Evolutionary conservation across 2,888 invertebrate genomes (phyloP).

Genomic region (Tenthredo distinguenda): DNA sequence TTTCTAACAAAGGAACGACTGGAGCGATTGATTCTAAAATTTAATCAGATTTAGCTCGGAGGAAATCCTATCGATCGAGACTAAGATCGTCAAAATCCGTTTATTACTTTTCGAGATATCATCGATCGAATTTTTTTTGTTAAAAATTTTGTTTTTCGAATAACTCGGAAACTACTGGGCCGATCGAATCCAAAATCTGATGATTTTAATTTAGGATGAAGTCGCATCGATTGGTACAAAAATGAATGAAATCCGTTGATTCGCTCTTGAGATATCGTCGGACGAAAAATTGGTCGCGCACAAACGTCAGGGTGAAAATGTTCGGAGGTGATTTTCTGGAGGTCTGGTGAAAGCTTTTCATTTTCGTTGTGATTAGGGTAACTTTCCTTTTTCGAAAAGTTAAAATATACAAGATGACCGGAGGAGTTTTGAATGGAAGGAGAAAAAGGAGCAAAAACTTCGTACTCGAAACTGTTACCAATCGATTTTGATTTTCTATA

Average conservation of each 20-base stretch:
- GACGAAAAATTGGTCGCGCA: no score
- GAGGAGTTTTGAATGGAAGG: neutral
- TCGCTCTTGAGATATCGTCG: neutral
- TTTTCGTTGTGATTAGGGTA: neutral
- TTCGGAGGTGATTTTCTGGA: no score
- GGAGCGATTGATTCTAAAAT: no score
- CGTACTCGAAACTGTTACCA: neutral
- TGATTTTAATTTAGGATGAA: neutral
- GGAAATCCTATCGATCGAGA: neutral
- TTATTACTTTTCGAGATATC: neutral
- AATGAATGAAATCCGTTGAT: neutral
- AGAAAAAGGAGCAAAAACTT: neutral
- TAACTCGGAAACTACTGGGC: neutral
- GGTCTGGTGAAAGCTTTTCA: neutral
- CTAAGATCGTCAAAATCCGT: neutral
- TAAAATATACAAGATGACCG: neutral
- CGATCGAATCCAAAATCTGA: neutral
- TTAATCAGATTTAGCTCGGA: neutral
- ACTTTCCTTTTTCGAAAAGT: neutral
- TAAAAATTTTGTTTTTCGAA: neutral
- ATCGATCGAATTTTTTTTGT: neutral
- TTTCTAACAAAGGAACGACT: no score
- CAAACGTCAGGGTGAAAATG: no score
- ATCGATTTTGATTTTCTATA: neutral
- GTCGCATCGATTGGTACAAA: neutral